These are phyloP conservation scores for Lithophane ornitopus DNA, from an alignment of 2,888 invertebrate genomes.

Conservation along the genomic window DNA sequence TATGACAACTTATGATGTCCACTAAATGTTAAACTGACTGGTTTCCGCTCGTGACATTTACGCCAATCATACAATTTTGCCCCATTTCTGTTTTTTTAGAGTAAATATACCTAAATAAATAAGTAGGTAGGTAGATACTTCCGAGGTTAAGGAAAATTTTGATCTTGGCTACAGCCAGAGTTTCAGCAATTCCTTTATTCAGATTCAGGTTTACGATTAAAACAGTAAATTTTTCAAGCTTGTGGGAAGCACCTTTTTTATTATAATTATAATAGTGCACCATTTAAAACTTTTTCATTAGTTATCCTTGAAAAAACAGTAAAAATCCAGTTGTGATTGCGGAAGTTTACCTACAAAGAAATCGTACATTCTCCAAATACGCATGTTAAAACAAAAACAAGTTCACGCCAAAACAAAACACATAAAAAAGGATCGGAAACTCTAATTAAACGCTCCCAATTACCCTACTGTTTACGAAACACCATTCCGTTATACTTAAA, in stretches of 20 bases:
- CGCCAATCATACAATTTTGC: constrained; percentile 50
- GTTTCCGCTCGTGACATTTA: constrained; percentile 41
- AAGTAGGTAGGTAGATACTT: not conserved
- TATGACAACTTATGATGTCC: constrained; percentile 47
- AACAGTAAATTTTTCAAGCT: not conserved
- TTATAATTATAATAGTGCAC: too few species aligned
- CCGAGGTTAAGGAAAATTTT: constrained; percentile 10
- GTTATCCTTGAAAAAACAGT: too few species aligned
- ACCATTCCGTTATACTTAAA: constrained; percentile 61
- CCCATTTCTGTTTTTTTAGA: constrained; percentile 29
- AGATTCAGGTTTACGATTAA: constrained; percentile 18
- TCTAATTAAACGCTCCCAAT: constrained; percentile 33
- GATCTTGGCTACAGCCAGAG: not conserved
- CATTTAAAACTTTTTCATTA: too few species aligned
- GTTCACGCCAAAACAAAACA: not conserved
- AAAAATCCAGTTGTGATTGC: not conserved
- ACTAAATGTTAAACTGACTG: constrained; percentile 35
- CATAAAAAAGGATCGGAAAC: constrained; percentile 32
- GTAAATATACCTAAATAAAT: not conserved
- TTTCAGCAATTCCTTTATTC: not conserved
- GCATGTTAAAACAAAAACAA: not conserved
- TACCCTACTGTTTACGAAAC: constrained; percentile 51
- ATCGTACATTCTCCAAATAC: not conserved
- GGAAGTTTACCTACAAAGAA: not conserved
- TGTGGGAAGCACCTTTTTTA: too few species aligned